These are phyloP conservation scores for Eulemur albifrons DNA, from an alignment of 2,797 vertebrate species.

Conservation along the genomic window DNA sequence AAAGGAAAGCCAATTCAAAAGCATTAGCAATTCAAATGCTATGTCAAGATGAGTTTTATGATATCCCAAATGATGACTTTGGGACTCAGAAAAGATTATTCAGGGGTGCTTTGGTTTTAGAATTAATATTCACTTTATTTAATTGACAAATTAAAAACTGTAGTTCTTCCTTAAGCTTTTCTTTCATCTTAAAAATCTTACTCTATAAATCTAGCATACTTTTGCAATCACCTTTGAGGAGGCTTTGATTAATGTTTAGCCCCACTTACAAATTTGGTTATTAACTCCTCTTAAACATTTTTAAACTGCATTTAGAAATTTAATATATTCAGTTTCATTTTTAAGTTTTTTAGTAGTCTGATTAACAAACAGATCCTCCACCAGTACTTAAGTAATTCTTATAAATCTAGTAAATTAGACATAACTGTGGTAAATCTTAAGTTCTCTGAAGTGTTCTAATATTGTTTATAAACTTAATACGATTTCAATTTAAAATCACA, in stretches of 20 bases:
- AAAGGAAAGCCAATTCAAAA: background rate
- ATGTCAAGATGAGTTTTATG: background rate
- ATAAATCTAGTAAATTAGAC: slow-evolving; percentile 54
- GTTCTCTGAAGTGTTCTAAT: slow-evolving; percentile 32
- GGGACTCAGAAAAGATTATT: background rate
- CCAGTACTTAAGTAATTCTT: slow-evolving; percentile 29
- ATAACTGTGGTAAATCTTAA: slow-evolving; percentile 40
- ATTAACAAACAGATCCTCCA: slow-evolving; percentile 46
- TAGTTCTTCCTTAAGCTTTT: background rate
- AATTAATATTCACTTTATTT: slow-evolving; percentile 15
- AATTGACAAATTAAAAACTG: background rate
- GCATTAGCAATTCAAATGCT: background rate
- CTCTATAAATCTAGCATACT: background rate
- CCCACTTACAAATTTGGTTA: slow-evolving; percentile 2
- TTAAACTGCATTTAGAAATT: slow-evolving; percentile 13
- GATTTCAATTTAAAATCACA: slow-evolving; percentile 56
- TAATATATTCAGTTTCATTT: slow-evolving; percentile 38
- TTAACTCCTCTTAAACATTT: slow-evolving; percentile 29
- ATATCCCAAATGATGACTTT: background rate
- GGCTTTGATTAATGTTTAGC: slow-evolving; percentile 21
- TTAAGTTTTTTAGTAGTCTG: slow-evolving; percentile 42
- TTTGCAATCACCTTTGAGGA: background rate
- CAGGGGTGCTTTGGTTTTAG: background rate
- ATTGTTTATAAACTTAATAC: slow-evolving; percentile 28
- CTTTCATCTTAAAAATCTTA: slow-evolving; percentile 1